Conservation (phyloP, 2,888 invertebrate genomes). For the Archaeoteleia sp. region DNA sequence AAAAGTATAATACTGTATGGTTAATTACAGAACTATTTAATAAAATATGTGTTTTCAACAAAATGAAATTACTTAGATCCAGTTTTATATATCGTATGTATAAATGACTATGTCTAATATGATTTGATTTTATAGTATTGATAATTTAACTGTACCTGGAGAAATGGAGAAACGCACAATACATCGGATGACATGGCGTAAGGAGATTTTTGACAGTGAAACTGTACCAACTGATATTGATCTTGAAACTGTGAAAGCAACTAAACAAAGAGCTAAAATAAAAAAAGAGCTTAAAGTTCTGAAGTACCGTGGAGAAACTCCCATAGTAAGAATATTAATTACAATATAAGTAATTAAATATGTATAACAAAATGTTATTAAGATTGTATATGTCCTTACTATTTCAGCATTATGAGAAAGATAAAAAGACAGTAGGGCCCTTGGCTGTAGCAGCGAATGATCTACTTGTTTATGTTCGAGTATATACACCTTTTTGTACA, state of each 20-base stretch:
- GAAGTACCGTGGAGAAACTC: constrained; percentile 65
- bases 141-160: constrained; percentile 64
- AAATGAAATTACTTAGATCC: no score
- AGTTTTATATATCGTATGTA: no score
- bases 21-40: no score
- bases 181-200: constrained; percentile 50
- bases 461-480: constrained; percentile 74
- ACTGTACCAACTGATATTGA: constrained; percentile 56
- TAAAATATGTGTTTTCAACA: no score
- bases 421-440: neutral
- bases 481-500: constrained; percentile 76
- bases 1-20: no score
- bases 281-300: constrained; percentile 52
- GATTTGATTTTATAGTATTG: constrained; percentile 54
- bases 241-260: constrained; percentile 61
- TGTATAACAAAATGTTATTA: no score
- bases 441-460: constrained; percentile 69
- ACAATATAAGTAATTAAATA: constrained; percentile 15
- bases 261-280: constrained; percentile 52
- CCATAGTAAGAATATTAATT: constrained; percentile 60
- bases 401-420: constrained; percentile 26
- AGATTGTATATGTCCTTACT: neutral
- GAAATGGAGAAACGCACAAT: constrained; percentile 58
- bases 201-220: constrained; percentile 53
- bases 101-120: no score